Base-by-base conservation (phyloP, 2,113 vertebrate species). In the Tauraco erythrolophus region DNA sequence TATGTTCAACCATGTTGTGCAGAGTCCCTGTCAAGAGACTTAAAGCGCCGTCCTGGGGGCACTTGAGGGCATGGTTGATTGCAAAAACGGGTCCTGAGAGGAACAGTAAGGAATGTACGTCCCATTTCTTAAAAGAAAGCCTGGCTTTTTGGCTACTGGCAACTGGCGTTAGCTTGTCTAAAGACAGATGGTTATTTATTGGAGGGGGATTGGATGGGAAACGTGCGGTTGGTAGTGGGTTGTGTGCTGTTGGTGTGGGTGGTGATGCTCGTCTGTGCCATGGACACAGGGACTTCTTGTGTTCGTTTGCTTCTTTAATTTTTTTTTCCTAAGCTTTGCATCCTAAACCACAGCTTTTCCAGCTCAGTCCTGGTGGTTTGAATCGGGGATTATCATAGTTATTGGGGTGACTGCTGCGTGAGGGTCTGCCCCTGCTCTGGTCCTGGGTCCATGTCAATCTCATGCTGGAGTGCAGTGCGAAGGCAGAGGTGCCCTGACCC, bases 381-480 rank as follows among this genome's bases (percentile, higher is more conserved):
- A 51, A 17, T 74, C 22, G 9, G 39, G 39, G 11, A 6, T 27
- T 31, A 14, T 24, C 39, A 48, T 76, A 3, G 0, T 37, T 64
- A 1, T 5, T 58, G 82, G 60, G 31, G 46, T 54, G 60, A 43
- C 31, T 30, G 24, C 35, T 66, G 46, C 0, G 0, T 10, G 46
- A 16, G 33, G 45, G 21, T 57, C 27, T 65, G 68, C 48, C n/a
- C 43, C 58, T 80, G 39, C 58, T 72, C 24, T 78, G 2, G 1
- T 15, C 62, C 37, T 62, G 74, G 54, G 41, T 0, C 3, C 2
- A 0, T 12, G 11, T 33, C 0, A 3, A 14, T 71, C 39, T 51
- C 15, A 1, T 0, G 1, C 48, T 48, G 46, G 58, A 41, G 37
- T 0, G 0, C 2, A 1, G 3, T 24, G 12, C 2, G 1, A 60